These are phyloP conservation scores for Acipenser oxyrinchus DNA, from an alignment of 2,797 vertebrate genomes.

Conservation along the genomic window DNA sequence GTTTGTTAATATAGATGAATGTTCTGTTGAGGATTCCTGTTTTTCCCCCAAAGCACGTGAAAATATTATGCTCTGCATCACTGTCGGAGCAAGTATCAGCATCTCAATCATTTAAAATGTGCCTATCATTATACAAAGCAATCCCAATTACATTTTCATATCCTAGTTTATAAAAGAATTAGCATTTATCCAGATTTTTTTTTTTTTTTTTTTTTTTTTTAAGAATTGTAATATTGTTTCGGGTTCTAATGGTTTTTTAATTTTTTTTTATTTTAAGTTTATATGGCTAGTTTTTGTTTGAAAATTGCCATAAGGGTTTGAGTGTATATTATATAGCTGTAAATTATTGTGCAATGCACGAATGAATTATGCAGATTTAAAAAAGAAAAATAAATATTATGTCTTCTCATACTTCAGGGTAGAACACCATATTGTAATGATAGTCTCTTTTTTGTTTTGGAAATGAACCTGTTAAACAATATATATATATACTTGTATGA, in stretches of 20 bases:
- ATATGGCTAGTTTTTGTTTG: constrained; percentile 43
- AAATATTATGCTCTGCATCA: too few species aligned
- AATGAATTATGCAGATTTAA: constrained; percentile 27
- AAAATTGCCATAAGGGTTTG: constrained; percentile 44
- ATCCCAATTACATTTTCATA: too few species aligned
- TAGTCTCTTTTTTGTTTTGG: constrained; percentile 36
- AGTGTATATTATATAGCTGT: constrained; percentile 73
- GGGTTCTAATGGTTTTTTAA: constrained; percentile 34
- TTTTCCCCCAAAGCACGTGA: too few species aligned
- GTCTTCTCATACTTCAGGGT: constrained; percentile 51
- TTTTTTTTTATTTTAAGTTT: constrained; percentile 27
- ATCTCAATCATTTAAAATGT: constrained; percentile 62
- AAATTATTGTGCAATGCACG: constrained; percentile 60
- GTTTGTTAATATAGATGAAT: too few species aligned
- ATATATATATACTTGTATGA: constrained; percentile 22
- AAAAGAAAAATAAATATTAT: constrained; percentile 2
- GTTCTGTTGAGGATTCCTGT: too few species aligned
- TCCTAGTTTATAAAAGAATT: constrained; percentile 60
- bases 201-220: constrained; percentile 51
- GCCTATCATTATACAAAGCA: constrained; percentile 66
- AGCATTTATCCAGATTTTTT: constrained; percentile 20
- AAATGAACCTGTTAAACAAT: constrained; percentile 42
- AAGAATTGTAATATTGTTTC: constrained; percentile 18
- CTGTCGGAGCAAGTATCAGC: constrained; percentile 11
- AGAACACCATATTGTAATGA: constrained; percentile 22